Base-by-base conservation (phyloP, 2,113 vertebrate genomes). In the Nannospalax galili region DNA sequence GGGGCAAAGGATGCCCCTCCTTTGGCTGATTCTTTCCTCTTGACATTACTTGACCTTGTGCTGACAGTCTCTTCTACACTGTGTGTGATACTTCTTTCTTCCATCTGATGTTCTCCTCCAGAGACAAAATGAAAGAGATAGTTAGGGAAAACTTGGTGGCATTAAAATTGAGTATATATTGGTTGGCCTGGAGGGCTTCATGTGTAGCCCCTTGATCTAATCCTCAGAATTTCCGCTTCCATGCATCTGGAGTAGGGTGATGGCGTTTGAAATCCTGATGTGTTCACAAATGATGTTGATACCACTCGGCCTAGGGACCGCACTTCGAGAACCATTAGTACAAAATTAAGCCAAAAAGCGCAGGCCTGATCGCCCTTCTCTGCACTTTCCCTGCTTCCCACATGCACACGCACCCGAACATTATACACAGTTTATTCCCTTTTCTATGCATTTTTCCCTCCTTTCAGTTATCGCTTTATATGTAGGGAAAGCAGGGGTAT, bases 21-120 rank as follows among this genome's bases (percentile, higher is more conserved):
- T 94, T 73, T 42, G 40, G 52, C n/a, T 87, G n/a, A 87, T 91
- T 85, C 65, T 75, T 48, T 42, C 35, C 64, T 74, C 42, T 45
- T 37, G 70, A 72, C 84, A 77, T 60, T 24, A 3, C 48, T 52
- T 52, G 48, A 52, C 11, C 48, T 52, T 52, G 28, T n/a, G 5
- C 32, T n/a, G 16, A 60, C 67, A 70, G 22, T 10, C 26, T 40
- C 52, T 64, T 93, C 42, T 30, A 24, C 11, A 37, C 26, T 45
- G 19, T 17, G 56, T 8, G 26, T 37, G 48, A 70, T 7, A 14
- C 12, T 56, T 90, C 20, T 48, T 73, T 48, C 35, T 42, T 64
- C 74, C 19, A 40, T 7, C 37, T 52, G 40, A 72, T 10, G 0
- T 40, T 77, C 5, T 86, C n/a, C 20, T n/a, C 35, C n/a, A 48